Base-by-base conservation (phyloP, 2,888 invertebrate genomes). In the Syrista parreyssii region DNA sequence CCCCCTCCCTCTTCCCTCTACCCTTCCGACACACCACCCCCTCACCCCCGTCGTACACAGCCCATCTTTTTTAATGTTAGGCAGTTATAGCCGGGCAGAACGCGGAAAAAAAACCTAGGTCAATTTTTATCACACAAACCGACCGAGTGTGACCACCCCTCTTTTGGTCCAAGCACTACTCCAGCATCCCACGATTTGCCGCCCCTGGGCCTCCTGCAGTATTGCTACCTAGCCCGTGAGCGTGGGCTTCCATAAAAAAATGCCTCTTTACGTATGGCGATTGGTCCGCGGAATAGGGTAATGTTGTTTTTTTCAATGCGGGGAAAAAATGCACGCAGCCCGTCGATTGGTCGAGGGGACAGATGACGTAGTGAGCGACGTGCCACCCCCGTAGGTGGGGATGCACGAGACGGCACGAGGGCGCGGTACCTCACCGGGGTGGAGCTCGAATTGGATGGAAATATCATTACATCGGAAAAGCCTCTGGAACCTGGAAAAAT, bases 301-400 rank as follows among this genome's bases (percentile, higher is more conserved):
- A 91, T 91, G 89, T 89, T 88, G 89, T 82, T 83, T 90, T 88
- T 89, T 87, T 85, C 88, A 85, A 89, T 84, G 84, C 85, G 90
- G 88, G 90, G 87, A 89, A 90, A 91, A 91, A 91, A 90, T 89
- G 88, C 89, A 88, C 88, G 88, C 90, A 88, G 90, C 88, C 87
- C 91, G 91, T 91, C 91, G 91, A 91, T 91, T 91, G 91, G 91
- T 91, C 91, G 90, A 91, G 91, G 88, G 91, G 90, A 91, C 91
- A 91, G 91, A 91, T 91, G 91, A 91, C 91, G 91, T 91, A 90
- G 91, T 90, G 91, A 91, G 90, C 91, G 91, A 91, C 91, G 91
- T 90, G 90, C 90, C 90, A 91, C 89, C 90, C 89, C 82, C 84
- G 71, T 31, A 84, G 87, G 79, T 80, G 82, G 78, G 79, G 79